These are phyloP conservation scores for Naja naja DNA, from an alignment of 2,113 vertebrate genomes.

Conservation along the genomic window DNA sequence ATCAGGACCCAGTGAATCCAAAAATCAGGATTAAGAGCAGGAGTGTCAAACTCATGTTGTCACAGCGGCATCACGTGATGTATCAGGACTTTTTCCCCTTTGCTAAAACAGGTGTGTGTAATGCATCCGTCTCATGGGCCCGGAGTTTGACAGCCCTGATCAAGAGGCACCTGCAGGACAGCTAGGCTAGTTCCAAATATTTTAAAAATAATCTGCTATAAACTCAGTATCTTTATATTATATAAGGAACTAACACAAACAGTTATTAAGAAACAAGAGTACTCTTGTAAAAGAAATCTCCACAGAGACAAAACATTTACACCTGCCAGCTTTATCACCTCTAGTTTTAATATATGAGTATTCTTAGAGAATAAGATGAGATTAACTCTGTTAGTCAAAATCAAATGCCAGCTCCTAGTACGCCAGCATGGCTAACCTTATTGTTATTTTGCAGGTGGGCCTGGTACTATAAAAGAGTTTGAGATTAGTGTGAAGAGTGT, in stretches of 20 bases:
- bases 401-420: not conserved
- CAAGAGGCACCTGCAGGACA: not conserved
- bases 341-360: not conserved
- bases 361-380: not conserved
- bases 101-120: too few species aligned
- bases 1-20: not conserved
- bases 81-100: too few species aligned
- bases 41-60: too few species aligned
- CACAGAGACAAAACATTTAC: not conserved
- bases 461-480: not conserved
- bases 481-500: not conserved
- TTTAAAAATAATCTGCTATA: not conserved
- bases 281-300: not conserved
- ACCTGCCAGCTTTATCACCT: not conserved
- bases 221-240: not conserved
- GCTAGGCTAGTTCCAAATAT: not conserved
- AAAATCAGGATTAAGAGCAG: not conserved
- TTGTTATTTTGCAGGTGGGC: not conserved
- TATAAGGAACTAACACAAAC: not conserved
- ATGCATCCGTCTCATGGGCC: fast-evolving
- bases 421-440: not conserved
- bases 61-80: too few species aligned
- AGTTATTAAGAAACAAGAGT: not conserved
- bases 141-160: too few species aligned
- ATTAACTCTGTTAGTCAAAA: not conserved